Conservation (phyloP, 2,113 vertebrate genomes). For the Montifringilla adamsi region DNA sequence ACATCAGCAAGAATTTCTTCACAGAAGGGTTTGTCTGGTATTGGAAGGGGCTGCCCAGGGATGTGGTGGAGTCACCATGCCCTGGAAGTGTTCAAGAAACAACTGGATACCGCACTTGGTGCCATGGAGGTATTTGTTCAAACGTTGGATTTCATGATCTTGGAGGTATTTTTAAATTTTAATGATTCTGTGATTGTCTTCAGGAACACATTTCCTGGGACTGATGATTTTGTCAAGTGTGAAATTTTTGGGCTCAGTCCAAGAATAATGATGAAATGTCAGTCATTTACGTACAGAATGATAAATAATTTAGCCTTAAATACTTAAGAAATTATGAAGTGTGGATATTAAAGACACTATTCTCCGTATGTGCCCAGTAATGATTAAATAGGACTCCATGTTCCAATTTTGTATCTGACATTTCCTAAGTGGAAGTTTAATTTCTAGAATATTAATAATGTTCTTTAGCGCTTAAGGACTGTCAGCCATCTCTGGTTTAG, state of each 20-base stretch:
- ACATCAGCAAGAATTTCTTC: neutral
- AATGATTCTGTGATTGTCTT: neutral
- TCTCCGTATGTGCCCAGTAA: neutral
- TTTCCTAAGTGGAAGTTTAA: neutral
- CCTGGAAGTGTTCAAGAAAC: neutral
- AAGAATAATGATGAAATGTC: neutral
- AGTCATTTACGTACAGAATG: neutral
- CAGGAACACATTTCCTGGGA: neutral
- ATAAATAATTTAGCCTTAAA: neutral
- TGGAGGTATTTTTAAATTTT: neutral
- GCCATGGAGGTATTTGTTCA: neutral
- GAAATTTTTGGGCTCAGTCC: neutral
- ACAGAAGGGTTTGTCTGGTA: neutral
- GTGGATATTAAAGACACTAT: neutral
- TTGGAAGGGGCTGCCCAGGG: neutral
- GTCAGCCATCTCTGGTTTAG: neutral
- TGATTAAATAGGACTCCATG: neutral
- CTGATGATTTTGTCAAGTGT: neutral
- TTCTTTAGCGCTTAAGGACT: neutral
- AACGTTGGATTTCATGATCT: neutral
- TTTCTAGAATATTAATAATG: neutral
- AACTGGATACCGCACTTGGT: rapidly evolving
- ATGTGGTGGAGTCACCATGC: neutral
- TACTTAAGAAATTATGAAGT: neutral
- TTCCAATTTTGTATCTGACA: neutral